Evolutionary conservation across 1,140 invertebrate species (phyloP), one percentile per base, ranked within the genome.

Genomic region (Drosophila repletoides): DNA sequence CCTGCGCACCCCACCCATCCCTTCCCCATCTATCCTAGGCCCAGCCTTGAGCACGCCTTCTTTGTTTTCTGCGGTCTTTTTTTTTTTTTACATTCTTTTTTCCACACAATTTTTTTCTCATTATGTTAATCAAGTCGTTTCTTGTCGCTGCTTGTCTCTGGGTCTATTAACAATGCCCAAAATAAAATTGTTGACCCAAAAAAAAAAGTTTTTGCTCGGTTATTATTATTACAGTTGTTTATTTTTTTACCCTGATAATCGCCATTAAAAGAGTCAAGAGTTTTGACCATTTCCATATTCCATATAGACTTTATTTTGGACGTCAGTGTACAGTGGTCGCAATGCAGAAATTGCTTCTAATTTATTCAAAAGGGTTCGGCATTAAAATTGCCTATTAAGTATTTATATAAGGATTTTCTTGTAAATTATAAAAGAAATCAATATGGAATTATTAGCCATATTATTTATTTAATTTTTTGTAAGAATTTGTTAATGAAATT

Each of bases 81-180:
- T 34, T 17, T 36, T 38, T 63, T 41, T 38, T 51, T 65, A 67
- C 43, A 29, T 53, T n/a, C n/a, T n/a, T 70, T 73, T 48, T 33
- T 14, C 33, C 31, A 19, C 53, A 49, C 17, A 53, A 55, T 38
- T 63, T 58, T 52, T 53, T 68, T 64, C 38, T 64, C 66, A 67
- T 74, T 74, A 74, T 72, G 55, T 65, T 70, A 70, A 73, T 70
- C 52, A 56, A 65, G 38, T 53, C 33, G 69, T 58, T n/a, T n/a
- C n/a, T n/a, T n/a, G n/a, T n/a, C n/a, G n/a, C n/a, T 64, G 31
- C 7, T 38, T 51, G 45, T 24, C 26, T 51, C 45, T 43, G 46
- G 51, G 6, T 33, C 34, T 29, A 15, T 19, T 56, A 31, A 41
- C 29, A 43, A 69, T 51, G 24, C 5, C 26, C 28, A 17, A 28